Conservation (phyloP, 2,113 vertebrate genomes). For the Phycodurus eques region DNA sequence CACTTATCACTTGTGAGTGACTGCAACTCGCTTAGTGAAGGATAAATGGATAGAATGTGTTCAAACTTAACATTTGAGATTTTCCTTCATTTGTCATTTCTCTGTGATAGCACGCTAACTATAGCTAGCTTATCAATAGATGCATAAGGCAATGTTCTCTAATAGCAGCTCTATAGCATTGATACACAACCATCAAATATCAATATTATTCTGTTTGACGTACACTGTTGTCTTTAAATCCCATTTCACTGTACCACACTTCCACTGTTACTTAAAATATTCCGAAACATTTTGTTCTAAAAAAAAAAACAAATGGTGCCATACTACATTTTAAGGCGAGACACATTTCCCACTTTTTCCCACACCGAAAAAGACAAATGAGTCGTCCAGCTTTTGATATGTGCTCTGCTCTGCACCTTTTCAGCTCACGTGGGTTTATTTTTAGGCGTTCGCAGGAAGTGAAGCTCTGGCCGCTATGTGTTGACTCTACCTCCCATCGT, state of each 20-base stretch:
- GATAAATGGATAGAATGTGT: too few relatives aligned
- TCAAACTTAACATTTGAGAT: too few relatives aligned
- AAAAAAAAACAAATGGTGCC: not conserved
- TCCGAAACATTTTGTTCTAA: constrained; percentile 12
- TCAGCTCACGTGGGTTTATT: constrained; percentile 43
- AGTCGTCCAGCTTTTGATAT: constrained; percentile 36
- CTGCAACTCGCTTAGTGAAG: too few relatives aligned
- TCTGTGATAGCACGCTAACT: too few relatives aligned
- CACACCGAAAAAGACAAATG: constrained; percentile 24
- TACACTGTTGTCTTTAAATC: too few relatives aligned
- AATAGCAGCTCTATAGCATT: too few relatives aligned
- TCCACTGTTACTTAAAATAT: not conserved
- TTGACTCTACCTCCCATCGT: constrained; percentile 35
- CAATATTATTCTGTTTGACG: too few relatives aligned
- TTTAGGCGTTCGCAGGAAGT: constrained; percentile 33
- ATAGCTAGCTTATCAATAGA: too few relatives aligned
- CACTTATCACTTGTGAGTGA: too few relatives aligned
- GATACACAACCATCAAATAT: too few relatives aligned
- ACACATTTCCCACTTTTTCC: constrained; percentile 17
- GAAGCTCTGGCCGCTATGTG: constrained; percentile 19
- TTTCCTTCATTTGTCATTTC: too few relatives aligned
- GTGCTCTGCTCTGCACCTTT: constrained; percentile 28
- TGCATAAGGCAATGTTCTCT: too few relatives aligned
- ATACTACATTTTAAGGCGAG: not conserved
- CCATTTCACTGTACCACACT: not conserved